Evolutionary conservation across 2,113 vertebrate genomes (phyloP).

Genomic region (Myocastor coypus): DNA sequence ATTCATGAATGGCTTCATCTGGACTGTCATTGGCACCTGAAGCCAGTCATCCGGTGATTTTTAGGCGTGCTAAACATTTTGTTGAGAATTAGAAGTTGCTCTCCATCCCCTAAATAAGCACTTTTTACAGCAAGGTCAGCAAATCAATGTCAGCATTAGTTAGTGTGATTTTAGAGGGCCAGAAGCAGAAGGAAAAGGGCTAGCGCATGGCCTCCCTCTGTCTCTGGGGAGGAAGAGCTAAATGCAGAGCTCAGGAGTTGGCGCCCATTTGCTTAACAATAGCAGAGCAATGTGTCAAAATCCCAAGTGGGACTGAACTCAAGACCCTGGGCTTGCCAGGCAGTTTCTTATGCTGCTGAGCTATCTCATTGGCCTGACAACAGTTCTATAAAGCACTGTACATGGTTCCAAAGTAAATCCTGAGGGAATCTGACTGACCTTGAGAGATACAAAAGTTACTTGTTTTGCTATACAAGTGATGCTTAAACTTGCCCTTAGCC

Average conservation of each 20-base stretch:
- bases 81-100: constrained; percentile 33
- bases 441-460: too few species aligned
- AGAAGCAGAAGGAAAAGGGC: neutral
- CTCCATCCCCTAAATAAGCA: constrained; percentile 40
- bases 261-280: neutral
- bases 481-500: too few species aligned
- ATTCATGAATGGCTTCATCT: constrained; percentile 44
- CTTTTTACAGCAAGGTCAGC: constrained; percentile 69
- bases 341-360: too few species aligned
- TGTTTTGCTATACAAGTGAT: too few species aligned
- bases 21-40: constrained; percentile 60
- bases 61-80: constrained; percentile 33
- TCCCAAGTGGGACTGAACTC: too few species aligned
- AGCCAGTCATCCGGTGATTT: constrained; percentile 56
- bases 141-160: constrained; percentile 67
- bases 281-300: neutral
- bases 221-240: neutral
- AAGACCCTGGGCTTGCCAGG: too few species aligned
- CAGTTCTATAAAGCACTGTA: too few species aligned
- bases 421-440: too few species aligned
- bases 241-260: constrained; percentile 8
- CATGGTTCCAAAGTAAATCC: too few species aligned
- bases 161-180: constrained; percentile 48
- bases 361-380: too few species aligned
- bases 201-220: neutral